These are phyloP conservation scores for Andrena chrysosceles DNA, from an alignment of 2,888 invertebrate genomes.

Conservation along the genomic window DNA sequence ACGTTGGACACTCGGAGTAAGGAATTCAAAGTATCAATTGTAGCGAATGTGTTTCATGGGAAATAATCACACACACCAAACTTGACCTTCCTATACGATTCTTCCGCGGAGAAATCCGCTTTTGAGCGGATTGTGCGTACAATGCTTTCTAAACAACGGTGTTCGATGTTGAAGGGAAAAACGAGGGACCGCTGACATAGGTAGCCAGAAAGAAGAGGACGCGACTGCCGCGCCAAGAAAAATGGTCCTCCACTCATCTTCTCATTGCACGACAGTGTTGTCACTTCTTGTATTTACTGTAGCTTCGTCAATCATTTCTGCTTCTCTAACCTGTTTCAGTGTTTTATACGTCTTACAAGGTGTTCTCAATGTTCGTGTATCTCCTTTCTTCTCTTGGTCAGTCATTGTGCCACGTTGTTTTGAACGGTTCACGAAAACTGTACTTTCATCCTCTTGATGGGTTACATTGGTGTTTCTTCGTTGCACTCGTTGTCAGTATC, in stretches of 20 bases:
- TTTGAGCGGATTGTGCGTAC: neutral
- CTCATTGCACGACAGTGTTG: conserved; percentile 66
- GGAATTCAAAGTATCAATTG: neutral
- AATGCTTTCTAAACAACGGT: neutral
- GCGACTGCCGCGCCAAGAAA: conserved; percentile 29
- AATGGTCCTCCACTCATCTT: conserved; percentile 35
- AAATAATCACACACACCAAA: neutral
- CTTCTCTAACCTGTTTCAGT: conserved; percentile 62
- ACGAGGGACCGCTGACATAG: neutral
- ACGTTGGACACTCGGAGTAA: neutral
- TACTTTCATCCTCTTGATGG: conserved; percentile 37
- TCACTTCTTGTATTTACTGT: conserved; percentile 57
- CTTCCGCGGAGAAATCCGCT: neutral
- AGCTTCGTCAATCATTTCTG: conserved; percentile 59
- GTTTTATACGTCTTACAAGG: conserved; percentile 64
- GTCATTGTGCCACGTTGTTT: conserved; percentile 37
- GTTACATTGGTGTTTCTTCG: conserved; percentile 62
- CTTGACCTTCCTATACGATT: conserved; percentile 3
- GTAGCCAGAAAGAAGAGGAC: conserved; percentile 22
- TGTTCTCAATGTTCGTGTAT: conserved; percentile 64
- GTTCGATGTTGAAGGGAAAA: conserved; percentile 33
- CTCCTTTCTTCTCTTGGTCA: conserved; percentile 38
- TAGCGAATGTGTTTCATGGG: conserved; percentile 17
- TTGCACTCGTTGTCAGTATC: conserved; percentile 74
- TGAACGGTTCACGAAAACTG: conserved; percentile 33